A percentile compares a stretch with the other conserved stretches of the same genome.
phyloP scores from a whole-genome alignment of 2,797 vertebrate genomes.

The Silurus lanzhouensis region DNA sequence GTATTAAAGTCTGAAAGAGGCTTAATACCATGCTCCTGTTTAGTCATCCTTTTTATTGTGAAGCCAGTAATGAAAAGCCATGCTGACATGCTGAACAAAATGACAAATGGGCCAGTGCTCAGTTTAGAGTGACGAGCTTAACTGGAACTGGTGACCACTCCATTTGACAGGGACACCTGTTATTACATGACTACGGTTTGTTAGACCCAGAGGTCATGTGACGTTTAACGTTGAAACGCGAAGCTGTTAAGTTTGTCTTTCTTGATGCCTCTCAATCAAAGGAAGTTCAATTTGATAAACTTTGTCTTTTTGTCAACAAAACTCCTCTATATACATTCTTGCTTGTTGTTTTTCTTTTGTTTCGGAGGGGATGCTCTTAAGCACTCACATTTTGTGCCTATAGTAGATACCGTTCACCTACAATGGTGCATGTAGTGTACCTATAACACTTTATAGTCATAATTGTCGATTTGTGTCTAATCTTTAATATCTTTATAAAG shows the following conservation, averaged over 20 bases:
- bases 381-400: no score
- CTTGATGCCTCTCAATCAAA: background rate
- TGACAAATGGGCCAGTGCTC: background rate
- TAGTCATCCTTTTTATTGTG: background rate
- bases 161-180: conserved; percentile 33
- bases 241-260: background rate
- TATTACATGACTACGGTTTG: conserved; percentile 2
- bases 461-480: no score
- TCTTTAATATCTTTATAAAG: background rate
- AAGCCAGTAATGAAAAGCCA: background rate
- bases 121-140: conserved; percentile 17
- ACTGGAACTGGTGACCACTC: conserved; percentile 8
- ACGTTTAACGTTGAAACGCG: background rate
- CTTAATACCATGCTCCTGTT: background rate
- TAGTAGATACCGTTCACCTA: no score
- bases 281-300: background rate
- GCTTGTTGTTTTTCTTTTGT: no score
- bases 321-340: background rate
- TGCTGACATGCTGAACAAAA: background rate
- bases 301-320: background rate
- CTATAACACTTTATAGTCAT: no score
- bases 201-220: background rate
- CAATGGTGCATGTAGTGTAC: no score
- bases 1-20: background rate
- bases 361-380: no score